These are phyloP conservation scores for Leucania comma DNA, from an alignment of 2,888 invertebrate genomes.

Conservation along the genomic window DNA sequence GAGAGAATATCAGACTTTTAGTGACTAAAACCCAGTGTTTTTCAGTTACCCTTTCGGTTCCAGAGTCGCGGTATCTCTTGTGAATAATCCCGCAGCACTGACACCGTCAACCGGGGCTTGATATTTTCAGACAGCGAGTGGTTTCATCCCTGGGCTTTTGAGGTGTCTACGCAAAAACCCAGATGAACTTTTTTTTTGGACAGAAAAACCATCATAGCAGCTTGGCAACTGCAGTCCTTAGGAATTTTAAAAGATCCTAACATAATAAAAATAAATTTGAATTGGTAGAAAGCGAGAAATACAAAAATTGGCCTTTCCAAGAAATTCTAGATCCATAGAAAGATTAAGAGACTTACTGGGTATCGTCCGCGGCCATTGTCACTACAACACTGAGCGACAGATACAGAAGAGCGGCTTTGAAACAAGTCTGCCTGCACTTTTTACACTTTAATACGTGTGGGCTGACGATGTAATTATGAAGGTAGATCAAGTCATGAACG, in stretches of 20 bases:
- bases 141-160: too few species aligned
- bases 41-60: too few species aligned
- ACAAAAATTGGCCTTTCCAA: not conserved
- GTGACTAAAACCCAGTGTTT: too few species aligned
- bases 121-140: not conserved
- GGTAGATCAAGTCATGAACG: conserved; percentile 21
- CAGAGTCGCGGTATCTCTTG: too few species aligned
- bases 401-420: conserved; percentile 14
- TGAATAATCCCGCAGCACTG: too few species aligned
- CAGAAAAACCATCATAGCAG: too few species aligned
- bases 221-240: not conserved
- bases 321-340: conserved; percentile 1
- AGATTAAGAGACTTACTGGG: conserved; percentile 58
- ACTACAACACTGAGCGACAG: conserved; percentile 43
- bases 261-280: not conserved
- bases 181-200: too few species aligned
- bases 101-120: too few species aligned
- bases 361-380: conserved; percentile 63
- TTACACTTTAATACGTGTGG: conserved; percentile 33
- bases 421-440: conserved; percentile 48
- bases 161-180: not conserved
- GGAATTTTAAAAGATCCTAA: not conserved
- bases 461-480: conserved; percentile 36
- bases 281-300: not conserved
- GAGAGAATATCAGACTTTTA: too few species aligned